phyloP scores from a whole-genome alignment of 2,797 vertebrate species.

The Amazona finschi region DNA sequence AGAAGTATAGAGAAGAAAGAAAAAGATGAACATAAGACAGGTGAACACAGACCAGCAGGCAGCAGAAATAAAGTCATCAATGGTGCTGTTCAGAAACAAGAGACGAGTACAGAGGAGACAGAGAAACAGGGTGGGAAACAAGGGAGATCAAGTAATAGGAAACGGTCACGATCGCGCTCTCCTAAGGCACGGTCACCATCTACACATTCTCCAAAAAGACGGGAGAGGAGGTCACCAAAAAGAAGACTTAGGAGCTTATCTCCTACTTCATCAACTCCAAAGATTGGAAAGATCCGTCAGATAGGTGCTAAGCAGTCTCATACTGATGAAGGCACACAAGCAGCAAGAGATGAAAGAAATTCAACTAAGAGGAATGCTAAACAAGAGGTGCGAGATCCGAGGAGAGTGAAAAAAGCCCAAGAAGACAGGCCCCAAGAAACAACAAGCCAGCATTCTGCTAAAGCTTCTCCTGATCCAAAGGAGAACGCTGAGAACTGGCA shows the following conservation, averaged over 20 bases:
- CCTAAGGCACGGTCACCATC: slow-evolving; percentile 80
- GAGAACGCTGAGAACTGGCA: slow-evolving; percentile 83
- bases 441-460: slow-evolving; percentile 78
- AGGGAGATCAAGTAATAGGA: slow-evolving; percentile 84
- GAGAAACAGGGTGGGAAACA: slow-evolving; percentile 83
- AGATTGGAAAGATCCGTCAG: slow-evolving; percentile 81
- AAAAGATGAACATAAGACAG: slow-evolving; percentile 81
- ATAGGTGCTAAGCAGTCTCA: slow-evolving; percentile 79
- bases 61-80: slow-evolving; percentile 86
- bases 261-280: slow-evolving; percentile 78
- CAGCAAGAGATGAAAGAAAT: slow-evolving; percentile 84
- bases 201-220: slow-evolving; percentile 88
- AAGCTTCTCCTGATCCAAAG: slow-evolving; percentile 82
- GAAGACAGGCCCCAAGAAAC: slow-evolving; percentile 86
- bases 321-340: slow-evolving; percentile 75
- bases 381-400: slow-evolving; percentile 79
- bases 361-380: slow-evolving; percentile 82
- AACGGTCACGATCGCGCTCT: slow-evolving; percentile 88
- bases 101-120: slow-evolving; percentile 68
- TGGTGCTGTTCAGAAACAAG: slow-evolving; percentile 86
- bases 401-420: slow-evolving; percentile 83
- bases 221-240: slow-evolving; percentile 91
- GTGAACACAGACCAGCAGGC: slow-evolving; percentile 76
- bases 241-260: slow-evolving; percentile 85
- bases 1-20: slow-evolving; percentile 87